Conservation (phyloP, 2,888 invertebrate genomes). For the Leptogaster cylindrica region DNA sequence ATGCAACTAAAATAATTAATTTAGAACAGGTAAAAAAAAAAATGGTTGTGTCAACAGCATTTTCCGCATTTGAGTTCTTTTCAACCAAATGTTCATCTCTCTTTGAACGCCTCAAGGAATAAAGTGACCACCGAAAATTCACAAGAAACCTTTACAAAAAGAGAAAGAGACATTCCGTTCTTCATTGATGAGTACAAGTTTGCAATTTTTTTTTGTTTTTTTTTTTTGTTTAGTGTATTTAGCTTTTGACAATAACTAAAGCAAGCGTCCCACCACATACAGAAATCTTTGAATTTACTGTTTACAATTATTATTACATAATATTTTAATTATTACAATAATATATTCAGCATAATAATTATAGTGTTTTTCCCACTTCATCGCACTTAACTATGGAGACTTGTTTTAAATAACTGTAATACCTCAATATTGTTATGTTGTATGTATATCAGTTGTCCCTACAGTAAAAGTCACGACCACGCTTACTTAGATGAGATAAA, state of each 20-base stretch:
- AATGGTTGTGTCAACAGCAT: slow-evolving; percentile 1
- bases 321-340: slow-evolving; percentile 21
- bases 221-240: neutral
- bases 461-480: slow-evolving; percentile 40
- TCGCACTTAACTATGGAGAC: slow-evolving; percentile 9
- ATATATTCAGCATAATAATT: slow-evolving; percentile 25
- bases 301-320: slow-evolving; percentile 28
- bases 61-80: neutral
- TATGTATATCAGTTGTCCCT: slow-evolving; percentile 18
- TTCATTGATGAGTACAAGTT: slow-evolving; percentile 13
- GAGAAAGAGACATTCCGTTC: neutral
- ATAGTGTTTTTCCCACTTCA: slow-evolving; percentile 14
- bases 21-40: slow-evolving; percentile 4
- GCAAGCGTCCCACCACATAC: slow-evolving; percentile 34
- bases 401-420: slow-evolving; percentile 4
- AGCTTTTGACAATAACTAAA: slow-evolving; percentile 24
- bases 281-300: slow-evolving; percentile 20
- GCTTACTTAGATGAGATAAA: slow-evolving; percentile 41
- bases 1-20: slow-evolving; percentile 7
- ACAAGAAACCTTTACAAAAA: neutral
- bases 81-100: neutral
- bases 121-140: slow-evolving; percentile 13
- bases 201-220: neutral
- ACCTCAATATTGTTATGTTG: slow-evolving; percentile 9
- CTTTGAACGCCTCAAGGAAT: neutral